phyloP scores from a whole-genome alignment of 2,797 vertebrate genomes.

The Leucoraja ocellata region DNA sequence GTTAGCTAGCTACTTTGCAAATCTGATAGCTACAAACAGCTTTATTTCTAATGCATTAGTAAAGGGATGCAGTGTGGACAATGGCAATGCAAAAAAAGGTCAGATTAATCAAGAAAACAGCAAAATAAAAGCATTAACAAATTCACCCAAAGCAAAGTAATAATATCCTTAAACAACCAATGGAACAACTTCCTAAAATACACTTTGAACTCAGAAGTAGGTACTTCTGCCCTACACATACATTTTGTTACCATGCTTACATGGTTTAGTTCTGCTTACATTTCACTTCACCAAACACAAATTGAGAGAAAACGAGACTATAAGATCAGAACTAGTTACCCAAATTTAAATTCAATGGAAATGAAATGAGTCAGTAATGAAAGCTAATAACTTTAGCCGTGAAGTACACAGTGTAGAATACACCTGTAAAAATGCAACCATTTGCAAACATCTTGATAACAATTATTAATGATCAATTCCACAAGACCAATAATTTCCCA shows the following conservation, averaged over 20 bases:
- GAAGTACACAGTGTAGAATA: neutral
- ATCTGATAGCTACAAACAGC: neutral
- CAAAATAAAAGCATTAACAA: neutral
- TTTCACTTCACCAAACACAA: neutral
- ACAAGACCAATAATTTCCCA: too few species aligned
- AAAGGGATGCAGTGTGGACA: too few species aligned
- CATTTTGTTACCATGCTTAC: neutral
- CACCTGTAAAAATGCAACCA: neutral
- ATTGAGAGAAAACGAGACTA: neutral
- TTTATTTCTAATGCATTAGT: neutral
- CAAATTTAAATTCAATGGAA: neutral
- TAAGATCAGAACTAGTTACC: neutral
- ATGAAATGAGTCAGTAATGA: neutral
- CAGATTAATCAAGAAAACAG: neutral
- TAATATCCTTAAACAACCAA: neutral
- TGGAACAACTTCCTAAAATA: neutral
- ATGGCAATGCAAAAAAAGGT: neutral
- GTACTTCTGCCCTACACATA: neutral
- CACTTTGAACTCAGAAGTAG: neutral
- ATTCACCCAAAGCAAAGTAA: neutral
- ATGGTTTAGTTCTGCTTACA: neutral
- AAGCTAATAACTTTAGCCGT: neutral
- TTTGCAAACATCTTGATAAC: neutral
- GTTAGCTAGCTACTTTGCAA: constrained; percentile 11
- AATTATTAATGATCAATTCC: neutral